Evolutionary conservation across 2,113 vertebrate genomes (phyloP), one percentile per base, ranked within the genome.

Genomic region (Polypterus bichir): DNA sequence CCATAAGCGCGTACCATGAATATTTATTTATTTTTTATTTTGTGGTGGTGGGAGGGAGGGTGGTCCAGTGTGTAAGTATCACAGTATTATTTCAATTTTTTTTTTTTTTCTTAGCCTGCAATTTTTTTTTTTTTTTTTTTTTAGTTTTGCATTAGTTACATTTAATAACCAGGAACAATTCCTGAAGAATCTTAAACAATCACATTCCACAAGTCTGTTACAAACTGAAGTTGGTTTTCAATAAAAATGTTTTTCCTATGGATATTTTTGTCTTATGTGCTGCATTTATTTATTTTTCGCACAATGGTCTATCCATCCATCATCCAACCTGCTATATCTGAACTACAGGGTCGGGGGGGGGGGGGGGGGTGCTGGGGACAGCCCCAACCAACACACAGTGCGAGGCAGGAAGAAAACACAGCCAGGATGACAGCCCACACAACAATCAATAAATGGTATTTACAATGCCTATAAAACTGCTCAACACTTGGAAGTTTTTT

Each of bases 221-320:
- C 89, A 86, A 96, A 94, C 84, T 92, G 89, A 97, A 84, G 91
- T 92, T 87, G 92, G 91, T 95, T 97, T 93, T 94, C 91, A 90
- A 98, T 97, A 94, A 97, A 98, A 98, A 92, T 91, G 91, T 89
- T 95, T 98, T 98, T 98, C 96, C 96, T 97, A 97, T 98, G 94
- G 96, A 98, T 68, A 57, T 53, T 63, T 27, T 62, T 54, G 76
- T 77, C 73, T 74, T 72, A 58, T 53, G 47, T 63, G 51, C 7
- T 62, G 9, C 9, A 27, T 61, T 46, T 52, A 46, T 62, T 6
- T 62, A 54, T 49, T 55, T 62, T 47, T 53, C 55, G 44, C 53
- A 62, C 53, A 54, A 45, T 62, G 46, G 9, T 49, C 4, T 7
- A 46, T 27, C 27, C 27, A 27, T 27, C 27, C 27, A 27, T 27